Evolutionary conservation across 2,797 vertebrate species (phyloP), one percentile per base, ranked within the genome.

Genomic region (Lepilemur septentrionalis): DNA sequence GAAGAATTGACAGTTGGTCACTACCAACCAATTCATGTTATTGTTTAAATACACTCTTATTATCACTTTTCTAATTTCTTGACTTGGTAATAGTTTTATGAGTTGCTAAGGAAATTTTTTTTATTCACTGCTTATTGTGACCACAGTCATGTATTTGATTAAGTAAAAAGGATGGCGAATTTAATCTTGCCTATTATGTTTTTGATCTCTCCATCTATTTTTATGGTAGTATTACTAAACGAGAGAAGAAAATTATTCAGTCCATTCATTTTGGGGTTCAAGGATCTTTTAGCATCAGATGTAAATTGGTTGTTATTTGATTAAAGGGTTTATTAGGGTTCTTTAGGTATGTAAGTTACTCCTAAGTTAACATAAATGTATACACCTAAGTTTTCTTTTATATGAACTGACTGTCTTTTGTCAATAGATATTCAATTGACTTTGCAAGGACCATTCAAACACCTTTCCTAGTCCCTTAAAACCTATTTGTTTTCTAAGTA

Each of bases 361-460:
- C 48, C 48, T 75, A 69, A 69, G 14, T 41, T 67, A 61, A 41
- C 1, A n/a, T 52, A 35, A 91, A 35, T 59, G 7, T 43, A 5
- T 69, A 80, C 6, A 75, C 7, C 5, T 46, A 1, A 46, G 3
- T 69, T 61, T 96, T 93, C 35, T 76, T 35, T 92, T 65, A 55
- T 9, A 28, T 72, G 55, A 67, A 43, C 20, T 65, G 13, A 41
- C 18, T 65, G 13, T 80, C 23, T 20, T 85, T 75, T 48, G 10
- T 73, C 50, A 43, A 38, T n/a, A 61, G 35, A 50, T 46, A 59
- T 18, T 13, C 1, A 22, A n/a, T 4, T 84, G 92, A 52, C 11
- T 89, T 93, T 96, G 7, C 32, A 88, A 92, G 67, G 22, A 78
- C 11, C n/a, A 55, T 75, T 91, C 13, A 89, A 78, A 78, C 55